Evolutionary conservation across 2,888 invertebrate genomes (phyloP), one percentile per base, ranked within the genome.

Genomic region (Aelia acuminata): DNA sequence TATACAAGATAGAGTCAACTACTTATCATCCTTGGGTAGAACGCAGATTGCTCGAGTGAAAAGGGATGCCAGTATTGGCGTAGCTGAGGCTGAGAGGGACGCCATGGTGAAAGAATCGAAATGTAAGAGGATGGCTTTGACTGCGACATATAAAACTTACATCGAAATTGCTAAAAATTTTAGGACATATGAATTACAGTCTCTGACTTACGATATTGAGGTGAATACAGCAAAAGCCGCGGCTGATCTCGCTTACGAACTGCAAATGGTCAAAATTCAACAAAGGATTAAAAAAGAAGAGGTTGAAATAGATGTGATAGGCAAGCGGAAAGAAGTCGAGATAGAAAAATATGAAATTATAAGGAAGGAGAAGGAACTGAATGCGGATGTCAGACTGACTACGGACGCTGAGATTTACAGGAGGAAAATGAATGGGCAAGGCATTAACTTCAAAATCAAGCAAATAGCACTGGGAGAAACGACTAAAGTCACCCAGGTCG

Each of bases 171-270:
- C 98, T 92, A 98, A 99, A 92, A 97, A 98, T 91, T 95, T 97
- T 47, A 94, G 98, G 91, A 94, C 97, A 93, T 99, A 94, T 93
- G 97, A 98, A 92, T 94, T 99, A 92, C 98, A 98, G 93, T 98
- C 98, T 93, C 98, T 98, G 7, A 95, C 97, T 92, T 99, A 98
- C 92, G 98, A 99, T 93, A 97, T 97, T 92, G 98, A 99, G 94
- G 96, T 98, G 92, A 98, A 98, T 93, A 98, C 98, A 90, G 98
- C 97, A 93, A 98, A 98, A 96, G 98, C 99, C 39, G 97, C 99
- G 93, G 96, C 98, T 39, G 97, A 98, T 91, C 93, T 99, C 91
- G 98, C 99, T 31, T 99, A 98, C 93, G 98, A 98, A 92, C 93
- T 99, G 91, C 98, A 98, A 94, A 98, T 97, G 31, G 98, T 98